Conservation (phyloP, 2,888 invertebrate species). For the Dryobota labecula region DNA sequence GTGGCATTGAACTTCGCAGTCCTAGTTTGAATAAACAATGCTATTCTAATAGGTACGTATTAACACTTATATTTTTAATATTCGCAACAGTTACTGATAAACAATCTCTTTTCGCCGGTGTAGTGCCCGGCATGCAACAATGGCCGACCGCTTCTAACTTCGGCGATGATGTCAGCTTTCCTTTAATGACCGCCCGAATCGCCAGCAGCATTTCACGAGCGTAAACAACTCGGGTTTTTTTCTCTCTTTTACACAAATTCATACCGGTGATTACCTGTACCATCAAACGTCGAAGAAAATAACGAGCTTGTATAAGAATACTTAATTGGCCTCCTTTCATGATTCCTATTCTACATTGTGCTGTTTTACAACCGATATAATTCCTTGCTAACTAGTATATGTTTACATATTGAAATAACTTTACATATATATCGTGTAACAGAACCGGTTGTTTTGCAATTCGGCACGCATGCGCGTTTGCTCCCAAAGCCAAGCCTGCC, state of each 20-base stretch:
- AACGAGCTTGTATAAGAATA: constrained; percentile 62
- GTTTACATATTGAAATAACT: constrained; percentile 78
- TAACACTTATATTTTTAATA: constrained; percentile 79
- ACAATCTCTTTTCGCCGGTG: constrained; percentile 82
- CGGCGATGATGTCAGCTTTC: constrained; percentile 89
- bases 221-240: constrained; percentile 72
- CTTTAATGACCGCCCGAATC: constrained; percentile 80
- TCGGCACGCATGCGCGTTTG: constrained; percentile 79
- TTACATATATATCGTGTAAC: constrained; percentile 75
- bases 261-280: constrained; percentile 68
- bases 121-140: constrained; percentile 82
- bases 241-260: constrained; percentile 71
- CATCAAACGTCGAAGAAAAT: constrained; percentile 62
- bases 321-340: constrained; percentile 65
- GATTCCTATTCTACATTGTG: constrained; percentile 63
- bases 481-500: constrained; percentile 72
- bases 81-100: constrained; percentile 81
- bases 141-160: constrained; percentile 77
- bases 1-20: constrained; percentile 86
- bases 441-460: constrained; percentile 83
- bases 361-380: constrained; percentile 65
- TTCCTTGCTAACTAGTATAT: constrained; percentile 66
- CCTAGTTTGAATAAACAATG: constrained; percentile 70
- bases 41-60: constrained; percentile 73
- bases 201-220: constrained; percentile 82